Base-by-base conservation (phyloP, 2,888 invertebrate genomes). In the Rutpela maculata region DNA sequence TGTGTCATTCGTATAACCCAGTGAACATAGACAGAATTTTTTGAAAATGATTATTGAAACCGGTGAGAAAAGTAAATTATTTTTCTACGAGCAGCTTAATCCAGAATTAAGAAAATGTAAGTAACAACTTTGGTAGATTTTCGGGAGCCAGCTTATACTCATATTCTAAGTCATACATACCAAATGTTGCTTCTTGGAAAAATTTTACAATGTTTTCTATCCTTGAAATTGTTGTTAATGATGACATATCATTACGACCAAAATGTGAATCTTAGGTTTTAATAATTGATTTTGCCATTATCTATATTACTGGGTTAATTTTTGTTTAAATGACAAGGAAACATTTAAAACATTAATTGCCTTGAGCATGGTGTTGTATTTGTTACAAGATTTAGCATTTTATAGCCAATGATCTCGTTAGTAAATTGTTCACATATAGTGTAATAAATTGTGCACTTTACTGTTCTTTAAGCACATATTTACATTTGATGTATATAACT, bases 341-440 rank as follows among this genome's bases (percentile, higher is more conserved):
- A 60, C 26, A 57, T 73, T 77, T 62, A 50, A 71, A 76, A 76
- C 65, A 76, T 76, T 77, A 77, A 81, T 80, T 82, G 82, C 81
- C 83, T 84, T 82, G 76, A 79, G 80, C 79, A 77, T 82, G 78
- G 80, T 82, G 83, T 85, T 82, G 81, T 81, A 81, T 78, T 83
- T 85, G 83, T 86, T 84, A 81, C 66, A 84, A 83, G 85, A 84
- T 80, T 82, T 84, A 81, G 82, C 83, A 84, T 86, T 86, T 86
- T 85, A 86, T 85, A 84, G 83, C 84, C 83, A 84, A 85, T 88
- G 88, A 88, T 88, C 88, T 88, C 88, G 87, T 86, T 87, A 86
- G 84, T 85, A 76, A 83, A 80, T 82, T 79, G 79, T 81, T 81
- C 82, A 81, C 82, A 78, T 80, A 81, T 81, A 83, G 81, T 82